A percentile compares a stretch with the other conserved stretches of the same genome.
Conservation (phyloP, 1,140 invertebrate genomes). For the Oscheius sp. region DNA sequence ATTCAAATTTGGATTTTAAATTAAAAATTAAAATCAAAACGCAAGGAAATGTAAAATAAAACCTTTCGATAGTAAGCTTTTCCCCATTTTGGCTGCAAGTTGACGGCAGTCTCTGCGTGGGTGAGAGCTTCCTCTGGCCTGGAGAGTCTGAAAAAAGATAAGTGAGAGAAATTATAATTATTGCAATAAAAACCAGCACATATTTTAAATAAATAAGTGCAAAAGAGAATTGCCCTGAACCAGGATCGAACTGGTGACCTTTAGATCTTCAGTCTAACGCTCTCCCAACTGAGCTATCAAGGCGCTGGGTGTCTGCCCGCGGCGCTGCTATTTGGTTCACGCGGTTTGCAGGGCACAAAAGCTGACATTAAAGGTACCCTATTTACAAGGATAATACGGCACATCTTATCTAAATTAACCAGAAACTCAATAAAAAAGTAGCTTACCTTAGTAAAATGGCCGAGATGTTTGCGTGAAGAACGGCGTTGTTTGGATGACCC, state of each 20-base stretch:
- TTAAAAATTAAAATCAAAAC: too few species aligned
- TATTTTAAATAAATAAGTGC: too few species aligned
- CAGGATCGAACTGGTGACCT: background rate
- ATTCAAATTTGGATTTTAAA: too few species aligned
- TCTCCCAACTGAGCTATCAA: background rate
- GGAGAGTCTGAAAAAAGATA: background rate
- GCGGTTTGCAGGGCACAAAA: too few species aligned
- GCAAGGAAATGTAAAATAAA: too few species aligned
- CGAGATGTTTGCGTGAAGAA: background rate
- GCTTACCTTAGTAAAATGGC: background rate
- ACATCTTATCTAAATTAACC: too few species aligned
- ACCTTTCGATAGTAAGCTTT: background rate
- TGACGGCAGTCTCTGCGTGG: background rate
- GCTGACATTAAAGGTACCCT: too few species aligned
- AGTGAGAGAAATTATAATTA: too few species aligned
- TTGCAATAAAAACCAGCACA: too few species aligned
- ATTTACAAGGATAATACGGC: too few species aligned
- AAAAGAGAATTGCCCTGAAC: background rate
- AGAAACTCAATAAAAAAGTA: background rate
- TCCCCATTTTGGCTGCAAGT: background rate
- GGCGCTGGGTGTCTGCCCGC: too few species aligned
- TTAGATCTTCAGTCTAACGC: background rate
- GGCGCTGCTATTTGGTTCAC: too few species aligned
- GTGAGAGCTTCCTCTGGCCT: background rate
- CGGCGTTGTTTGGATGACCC: background rate